These are phyloP conservation scores for Urocynchramus pylzowi DNA, from an alignment of 2,113 vertebrate species.

Conservation along the genomic window DNA sequence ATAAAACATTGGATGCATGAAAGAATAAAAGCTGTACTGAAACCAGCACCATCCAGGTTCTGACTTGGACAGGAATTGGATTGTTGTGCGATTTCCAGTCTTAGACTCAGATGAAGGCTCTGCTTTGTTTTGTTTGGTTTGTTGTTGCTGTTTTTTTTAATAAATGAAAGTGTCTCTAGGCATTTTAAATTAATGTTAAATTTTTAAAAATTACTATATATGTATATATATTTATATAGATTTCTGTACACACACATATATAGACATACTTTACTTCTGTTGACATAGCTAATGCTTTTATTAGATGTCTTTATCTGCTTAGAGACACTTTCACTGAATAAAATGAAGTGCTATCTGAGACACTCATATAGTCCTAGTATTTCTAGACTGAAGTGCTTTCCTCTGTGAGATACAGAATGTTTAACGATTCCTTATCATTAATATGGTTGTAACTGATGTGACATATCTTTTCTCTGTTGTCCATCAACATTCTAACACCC, in stretches of 20 bases:
- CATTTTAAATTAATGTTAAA: conserved; percentile 2
- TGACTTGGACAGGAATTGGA: background rate
- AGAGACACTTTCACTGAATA: background rate
- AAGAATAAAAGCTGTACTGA: background rate
- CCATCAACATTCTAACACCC: background rate
- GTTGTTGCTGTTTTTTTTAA: background rate
- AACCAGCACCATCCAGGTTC: background rate
- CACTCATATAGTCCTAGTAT: background rate
- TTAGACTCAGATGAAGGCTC: conserved; percentile 10
- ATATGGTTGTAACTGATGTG: background rate
- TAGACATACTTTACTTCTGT: background rate
- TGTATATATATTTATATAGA: background rate
- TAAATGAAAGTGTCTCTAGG: background rate
- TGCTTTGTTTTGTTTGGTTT: background rate
- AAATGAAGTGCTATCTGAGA: conserved; percentile 6
- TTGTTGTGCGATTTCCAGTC: background rate
- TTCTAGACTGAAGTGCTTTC: background rate
- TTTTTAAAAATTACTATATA: background rate
- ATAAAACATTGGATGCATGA: background rate
- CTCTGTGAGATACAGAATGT: background rate
- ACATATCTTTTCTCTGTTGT: background rate
- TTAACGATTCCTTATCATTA: background rate
- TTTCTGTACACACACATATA: background rate
- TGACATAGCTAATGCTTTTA: background rate
- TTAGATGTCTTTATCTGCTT: conserved; percentile 5